phyloP scores from a whole-genome alignment of 2,888 invertebrate genomes.

The Desoria tigrina region DNA sequence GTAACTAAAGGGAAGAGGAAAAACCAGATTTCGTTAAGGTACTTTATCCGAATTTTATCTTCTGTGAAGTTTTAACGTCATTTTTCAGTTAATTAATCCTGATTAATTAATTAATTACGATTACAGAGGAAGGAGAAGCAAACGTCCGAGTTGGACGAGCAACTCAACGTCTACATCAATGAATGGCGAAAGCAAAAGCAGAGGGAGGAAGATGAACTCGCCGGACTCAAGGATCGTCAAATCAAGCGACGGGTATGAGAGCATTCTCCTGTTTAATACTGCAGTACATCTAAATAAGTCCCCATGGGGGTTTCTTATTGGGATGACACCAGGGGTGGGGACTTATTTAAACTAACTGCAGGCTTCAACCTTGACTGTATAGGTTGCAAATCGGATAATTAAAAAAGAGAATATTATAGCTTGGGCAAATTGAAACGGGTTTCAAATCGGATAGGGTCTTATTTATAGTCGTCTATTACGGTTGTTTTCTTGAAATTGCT shows the following conservation, averaged over 20 bases:
- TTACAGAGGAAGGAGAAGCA: constrained; percentile 41
- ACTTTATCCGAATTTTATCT: too few relatives aligned
- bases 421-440: not conserved
- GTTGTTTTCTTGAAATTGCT: too few relatives aligned
- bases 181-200: constrained; percentile 45
- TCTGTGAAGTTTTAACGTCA: constrained; percentile 3
- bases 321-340: too few relatives aligned
- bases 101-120: constrained; percentile 4
- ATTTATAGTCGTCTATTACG: too few relatives aligned
- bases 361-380: not conserved
- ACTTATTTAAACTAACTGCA: too few relatives aligned
- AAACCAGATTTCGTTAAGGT: constrained; percentile 46
- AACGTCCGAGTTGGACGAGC: constrained; percentile 39
- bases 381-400: not conserved
- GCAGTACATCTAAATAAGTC: too few relatives aligned
- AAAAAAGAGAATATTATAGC: not conserved
- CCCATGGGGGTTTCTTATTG: too few relatives aligned
- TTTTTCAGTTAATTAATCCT: not conserved
- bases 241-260: constrained; percentile 35
- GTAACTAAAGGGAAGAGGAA: constrained; percentile 39
- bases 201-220: constrained; percentile 44
- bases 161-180: constrained; percentile 44
- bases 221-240: constrained; percentile 37
- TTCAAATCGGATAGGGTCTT: too few relatives aligned
- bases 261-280: too few relatives aligned